Percentiles rank a stretch among this genome's conserved stretches.
phyloP scores from a whole-genome alignment of 2,113 vertebrate genomes.

The Empidonax traillii region DNA sequence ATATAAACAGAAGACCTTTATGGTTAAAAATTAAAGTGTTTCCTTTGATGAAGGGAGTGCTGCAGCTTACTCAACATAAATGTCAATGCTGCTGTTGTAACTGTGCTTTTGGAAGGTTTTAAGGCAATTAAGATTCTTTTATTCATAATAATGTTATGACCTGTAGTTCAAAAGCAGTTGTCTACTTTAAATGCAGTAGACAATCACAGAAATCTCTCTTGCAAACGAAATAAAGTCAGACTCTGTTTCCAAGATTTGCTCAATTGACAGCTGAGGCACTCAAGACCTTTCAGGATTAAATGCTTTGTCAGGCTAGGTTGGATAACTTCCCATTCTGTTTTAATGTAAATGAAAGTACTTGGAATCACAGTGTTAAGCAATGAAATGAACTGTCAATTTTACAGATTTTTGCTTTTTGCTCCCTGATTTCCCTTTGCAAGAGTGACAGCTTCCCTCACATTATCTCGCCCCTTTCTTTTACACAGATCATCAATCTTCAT shows the following conservation, averaged over 20 bases:
- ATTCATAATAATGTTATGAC: not conserved
- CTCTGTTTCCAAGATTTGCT: not conserved
- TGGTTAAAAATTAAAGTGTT: not conserved
- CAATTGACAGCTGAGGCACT: not conserved
- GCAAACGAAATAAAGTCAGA: not conserved
- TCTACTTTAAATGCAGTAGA: not conserved
- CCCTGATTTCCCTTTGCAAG: not conserved
- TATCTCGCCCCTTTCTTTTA: not conserved
- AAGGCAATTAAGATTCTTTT: slow-evolving; percentile 14
- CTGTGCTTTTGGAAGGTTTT: not conserved
- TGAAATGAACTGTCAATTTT: not conserved
- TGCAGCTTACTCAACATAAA: not conserved
- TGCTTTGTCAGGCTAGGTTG: not conserved
- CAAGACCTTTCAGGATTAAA: not conserved
- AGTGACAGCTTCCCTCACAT: not conserved
- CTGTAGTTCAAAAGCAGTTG: not conserved
- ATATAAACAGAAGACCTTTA: not conserved
- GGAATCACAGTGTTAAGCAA: not conserved
- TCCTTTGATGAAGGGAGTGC: not conserved
- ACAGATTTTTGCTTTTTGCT: not conserved
- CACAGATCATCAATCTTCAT: not conserved
- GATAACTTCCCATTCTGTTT: not conserved
- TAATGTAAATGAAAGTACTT: not conserved
- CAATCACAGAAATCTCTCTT: not conserved
- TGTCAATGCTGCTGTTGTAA: not conserved